Conservation (phyloP, 2,113 vertebrate genomes). For the Peucedramus taeniatus region DNA sequence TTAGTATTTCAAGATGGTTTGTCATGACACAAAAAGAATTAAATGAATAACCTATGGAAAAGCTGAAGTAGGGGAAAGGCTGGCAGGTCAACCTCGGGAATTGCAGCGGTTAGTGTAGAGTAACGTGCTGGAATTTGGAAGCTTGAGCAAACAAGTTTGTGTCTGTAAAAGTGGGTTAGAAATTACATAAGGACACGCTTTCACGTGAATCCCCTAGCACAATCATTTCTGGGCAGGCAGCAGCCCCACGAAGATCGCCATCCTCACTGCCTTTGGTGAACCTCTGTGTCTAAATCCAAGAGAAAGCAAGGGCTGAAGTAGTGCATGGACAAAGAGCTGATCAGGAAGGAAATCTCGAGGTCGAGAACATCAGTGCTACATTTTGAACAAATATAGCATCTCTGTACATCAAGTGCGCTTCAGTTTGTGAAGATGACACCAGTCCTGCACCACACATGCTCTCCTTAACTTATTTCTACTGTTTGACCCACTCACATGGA, state of each 20-base stretch:
- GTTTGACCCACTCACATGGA: not conserved
- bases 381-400: not conserved
- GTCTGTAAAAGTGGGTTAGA: not conserved
- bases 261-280: not conserved
- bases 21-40: not conserved
- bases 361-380: not conserved
- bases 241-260: not conserved
- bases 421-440: not conserved
- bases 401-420: not conserved
- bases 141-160: not conserved
- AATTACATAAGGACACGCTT: not conserved
- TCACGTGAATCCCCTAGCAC: not conserved
- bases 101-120: rapidly evolving
- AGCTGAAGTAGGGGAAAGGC: not conserved
- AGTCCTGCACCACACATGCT: not conserved
- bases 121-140: not conserved
- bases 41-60: not conserved
- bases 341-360: not conserved
- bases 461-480: not conserved
- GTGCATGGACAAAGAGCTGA: not conserved
- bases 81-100: not conserved
- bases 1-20: not conserved
- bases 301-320: not conserved
- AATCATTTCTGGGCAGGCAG: not conserved
- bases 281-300: not conserved